Evolutionary conservation across 2,113 vertebrate genomes (phyloP).

Genomic region (Calyptomena viridis): DNA sequence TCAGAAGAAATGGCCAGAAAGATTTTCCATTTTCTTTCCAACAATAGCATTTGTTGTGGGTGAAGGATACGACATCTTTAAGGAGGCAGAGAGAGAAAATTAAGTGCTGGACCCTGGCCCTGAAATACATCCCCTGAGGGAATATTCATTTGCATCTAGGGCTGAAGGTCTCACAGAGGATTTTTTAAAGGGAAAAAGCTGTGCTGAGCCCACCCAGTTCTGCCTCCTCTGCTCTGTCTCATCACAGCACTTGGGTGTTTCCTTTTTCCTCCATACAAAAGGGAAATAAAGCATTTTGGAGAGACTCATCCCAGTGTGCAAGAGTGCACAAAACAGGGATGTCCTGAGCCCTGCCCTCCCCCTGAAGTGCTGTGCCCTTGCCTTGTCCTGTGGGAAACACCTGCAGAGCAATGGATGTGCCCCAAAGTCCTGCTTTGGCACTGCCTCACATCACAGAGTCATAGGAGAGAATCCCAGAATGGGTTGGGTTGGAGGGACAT

Average conservation of each 20-base stretch:
- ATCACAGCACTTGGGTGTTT: not conserved
- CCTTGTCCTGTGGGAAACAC: not conserved
- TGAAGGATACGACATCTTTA: constrained; percentile 10
- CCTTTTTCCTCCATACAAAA: not conserved
- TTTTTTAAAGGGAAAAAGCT: not conserved
- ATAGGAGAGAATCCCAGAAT: not conserved
- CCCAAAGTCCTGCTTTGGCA: not conserved
- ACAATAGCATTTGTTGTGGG: constrained; percentile 16
- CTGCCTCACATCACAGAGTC: not conserved
- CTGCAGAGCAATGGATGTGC: not conserved
- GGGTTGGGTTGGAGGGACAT: not conserved
- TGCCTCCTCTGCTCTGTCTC: not conserved
- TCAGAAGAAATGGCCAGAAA: constrained; percentile 7
- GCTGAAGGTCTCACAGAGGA: not conserved
- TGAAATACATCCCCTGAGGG: not conserved
- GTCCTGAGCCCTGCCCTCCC: not conserved
- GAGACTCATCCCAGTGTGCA: not conserved
- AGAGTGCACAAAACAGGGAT: accelerated
- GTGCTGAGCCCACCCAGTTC: not conserved
- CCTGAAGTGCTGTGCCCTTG: not conserved
- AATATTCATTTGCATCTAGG: not conserved
- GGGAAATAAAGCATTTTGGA: not conserved
- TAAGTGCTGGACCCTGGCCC: not conserved
- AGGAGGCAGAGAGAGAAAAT: constrained; percentile 3
- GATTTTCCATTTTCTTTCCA: constrained; percentile 28